phyloP scores from a whole-genome alignment of 2,113 vertebrate species.

The Paratilapia polleni region DNA sequence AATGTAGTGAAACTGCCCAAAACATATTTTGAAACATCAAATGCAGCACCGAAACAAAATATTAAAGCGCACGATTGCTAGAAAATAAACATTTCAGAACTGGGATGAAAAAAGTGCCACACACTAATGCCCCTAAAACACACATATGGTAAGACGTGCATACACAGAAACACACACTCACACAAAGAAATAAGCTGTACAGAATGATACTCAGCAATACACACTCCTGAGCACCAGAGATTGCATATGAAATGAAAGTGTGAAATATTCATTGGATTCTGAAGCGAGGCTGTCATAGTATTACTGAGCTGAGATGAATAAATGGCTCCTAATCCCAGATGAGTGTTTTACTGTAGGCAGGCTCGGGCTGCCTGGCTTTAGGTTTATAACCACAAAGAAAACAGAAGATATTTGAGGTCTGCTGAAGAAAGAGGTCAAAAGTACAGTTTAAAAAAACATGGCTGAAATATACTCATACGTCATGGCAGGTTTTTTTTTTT shows the following conservation, averaged over 20 bases:
- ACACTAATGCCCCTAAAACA: conserved; percentile 34
- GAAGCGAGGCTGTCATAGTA: conserved; percentile 59
- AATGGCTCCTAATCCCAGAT: conserved; percentile 75
- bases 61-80: neutral
- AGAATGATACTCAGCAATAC: conserved; percentile 46
- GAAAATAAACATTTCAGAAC: conserved; percentile 25
- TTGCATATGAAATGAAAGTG: conserved; percentile 72
- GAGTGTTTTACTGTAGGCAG: conserved; percentile 68
- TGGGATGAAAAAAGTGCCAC: conserved; percentile 26
- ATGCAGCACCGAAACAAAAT: conserved; percentile 7
- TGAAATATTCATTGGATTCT: conserved; percentile 78
- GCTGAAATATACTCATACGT: conserved; percentile 19
- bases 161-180: conserved; percentile 4
- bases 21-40: neutral
- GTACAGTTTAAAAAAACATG: conserved; percentile 20
- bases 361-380: conserved; percentile 45
- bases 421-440: conserved; percentile 35
- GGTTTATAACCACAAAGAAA: conserved; percentile 51
- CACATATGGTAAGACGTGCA: neutral
- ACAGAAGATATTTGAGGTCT: conserved; percentile 34
- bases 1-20: neutral
- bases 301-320: conserved; percentile 72
- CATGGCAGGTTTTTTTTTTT: too few species aligned
- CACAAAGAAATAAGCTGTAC: conserved; percentile 23
- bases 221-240: conserved; percentile 62